These are phyloP conservation scores for Andrena bucephala DNA, from an alignment of 2,888 invertebrate species.

Conservation along the genomic window DNA sequence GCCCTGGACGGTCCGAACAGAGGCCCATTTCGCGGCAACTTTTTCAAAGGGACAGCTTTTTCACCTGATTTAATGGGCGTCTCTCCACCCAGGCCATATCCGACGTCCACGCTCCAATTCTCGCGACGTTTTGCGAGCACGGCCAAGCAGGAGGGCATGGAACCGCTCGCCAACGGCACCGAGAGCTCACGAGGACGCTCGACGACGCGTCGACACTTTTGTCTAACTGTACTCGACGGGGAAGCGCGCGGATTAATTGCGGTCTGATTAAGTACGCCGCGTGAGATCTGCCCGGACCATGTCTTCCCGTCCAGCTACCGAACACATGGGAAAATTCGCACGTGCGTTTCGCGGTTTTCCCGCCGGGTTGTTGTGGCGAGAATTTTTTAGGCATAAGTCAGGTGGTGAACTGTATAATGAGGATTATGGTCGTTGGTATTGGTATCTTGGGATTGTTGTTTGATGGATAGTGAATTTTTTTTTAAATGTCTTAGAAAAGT, in stretches of 20 bases:
- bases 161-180: slow-evolving; percentile 7
- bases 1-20: slow-evolving; percentile 62
- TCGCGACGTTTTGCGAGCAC: slow-evolving; percentile 49
- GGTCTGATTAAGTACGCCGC: slow-evolving; percentile 47
- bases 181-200: slow-evolving; percentile 40
- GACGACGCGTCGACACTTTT: slow-evolving; percentile 60
- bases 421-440: too few relatives aligned
- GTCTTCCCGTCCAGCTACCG: slow-evolving; percentile 12
- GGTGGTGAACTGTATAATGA: too few relatives aligned
- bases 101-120: slow-evolving; percentile 77
- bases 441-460: too few relatives aligned
- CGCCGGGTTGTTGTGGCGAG: background rate
- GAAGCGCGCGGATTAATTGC: slow-evolving; percentile 55
- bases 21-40: slow-evolving; percentile 70
- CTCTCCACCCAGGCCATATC: slow-evolving; percentile 67
- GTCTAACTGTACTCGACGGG: slow-evolving; percentile 66
- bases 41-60: slow-evolving; percentile 76
- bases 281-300: slow-evolving; percentile 11
- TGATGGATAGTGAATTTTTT: too few relatives aligned
- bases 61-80: slow-evolving; percentile 75
- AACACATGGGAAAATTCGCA: slow-evolving; percentile 32
- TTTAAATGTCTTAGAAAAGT: too few relatives aligned
- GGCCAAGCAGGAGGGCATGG: background rate
- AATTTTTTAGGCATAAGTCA: background rate
- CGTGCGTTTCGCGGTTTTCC: background rate